Percentiles rank a stretch among this genome's conserved stretches.
phyloP scores from a whole-genome alignment of 2,888 invertebrate genomes.

The Pollenia labialis region DNA sequence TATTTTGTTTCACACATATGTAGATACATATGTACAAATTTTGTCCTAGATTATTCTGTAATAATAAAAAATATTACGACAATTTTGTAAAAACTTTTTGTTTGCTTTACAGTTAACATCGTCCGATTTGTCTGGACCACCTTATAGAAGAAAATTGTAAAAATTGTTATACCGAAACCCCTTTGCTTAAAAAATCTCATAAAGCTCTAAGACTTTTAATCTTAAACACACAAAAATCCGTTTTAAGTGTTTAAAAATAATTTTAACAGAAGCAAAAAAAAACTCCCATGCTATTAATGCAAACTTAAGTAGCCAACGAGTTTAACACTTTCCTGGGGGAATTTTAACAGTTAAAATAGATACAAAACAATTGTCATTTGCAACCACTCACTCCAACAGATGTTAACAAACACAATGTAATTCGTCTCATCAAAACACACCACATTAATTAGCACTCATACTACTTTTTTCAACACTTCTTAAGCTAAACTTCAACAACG shows the following conservation, averaged over 20 bases:
- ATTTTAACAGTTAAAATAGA: background rate
- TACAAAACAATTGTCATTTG: background rate
- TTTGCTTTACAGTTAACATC: no score
- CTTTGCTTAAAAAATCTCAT: no score
- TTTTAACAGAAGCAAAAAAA: background rate
- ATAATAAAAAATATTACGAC: no score
- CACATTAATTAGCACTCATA: background rate
- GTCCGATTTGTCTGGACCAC: no score
- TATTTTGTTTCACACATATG: no score
- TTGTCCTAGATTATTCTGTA: no score
- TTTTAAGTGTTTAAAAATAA: background rate
- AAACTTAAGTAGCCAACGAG: background rate
- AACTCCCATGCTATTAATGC: background rate
- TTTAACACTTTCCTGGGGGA: constrained; percentile 4
- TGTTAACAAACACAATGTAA: background rate
- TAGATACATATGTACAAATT: no score
- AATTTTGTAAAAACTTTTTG: no score
- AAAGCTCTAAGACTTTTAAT: background rate
- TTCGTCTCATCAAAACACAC: background rate
- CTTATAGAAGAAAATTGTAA: no score
- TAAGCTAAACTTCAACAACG: background rate
- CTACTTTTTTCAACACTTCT: constrained; percentile 27
- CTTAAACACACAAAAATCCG: background rate
- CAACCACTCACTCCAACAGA: background rate
- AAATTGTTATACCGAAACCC: no score